A percentile compares a stretch with the other conserved stretches of the same genome.
Conservation (phyloP, 92 coral and sea anemone genomes). For the Galaxea fascicularis region DNA sequence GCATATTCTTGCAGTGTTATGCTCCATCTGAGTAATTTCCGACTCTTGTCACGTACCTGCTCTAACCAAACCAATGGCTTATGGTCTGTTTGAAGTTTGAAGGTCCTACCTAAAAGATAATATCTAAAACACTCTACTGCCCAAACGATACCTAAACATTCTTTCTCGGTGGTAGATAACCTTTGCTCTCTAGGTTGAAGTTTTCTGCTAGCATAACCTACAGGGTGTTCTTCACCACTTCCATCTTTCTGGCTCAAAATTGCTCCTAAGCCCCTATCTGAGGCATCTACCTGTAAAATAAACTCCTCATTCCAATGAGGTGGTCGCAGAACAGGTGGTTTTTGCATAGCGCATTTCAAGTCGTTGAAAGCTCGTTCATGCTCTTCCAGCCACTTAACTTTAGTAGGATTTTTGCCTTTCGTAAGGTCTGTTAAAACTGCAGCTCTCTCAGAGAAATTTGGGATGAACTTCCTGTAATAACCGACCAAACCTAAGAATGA, state of each 20-base stretch:
- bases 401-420: conserved; percentile 34
- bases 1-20: conserved; percentile 30
- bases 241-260: conserved; percentile 19
- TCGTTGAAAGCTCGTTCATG: conserved; percentile 41
- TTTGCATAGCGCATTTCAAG: conserved; percentile 13
- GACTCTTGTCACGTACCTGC: conserved; percentile 56
- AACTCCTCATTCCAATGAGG: conserved; percentile 7
- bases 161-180: conserved; percentile 60
- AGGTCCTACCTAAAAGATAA: conserved; percentile 54
- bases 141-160: conserved; percentile 65
- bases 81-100: neutral
- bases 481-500: conserved; percentile 20
- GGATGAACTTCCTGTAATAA: conserved; percentile 41
- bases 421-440: conserved; percentile 47
- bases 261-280: conserved; percentile 12
- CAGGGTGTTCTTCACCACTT: conserved; percentile 55
- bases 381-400: conserved; percentile 35
- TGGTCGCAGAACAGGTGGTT: neutral
- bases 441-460: conserved; percentile 36
- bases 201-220: conserved; percentile 67
- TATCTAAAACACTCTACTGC: conserved; percentile 46
- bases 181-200: conserved; percentile 58
- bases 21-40: conserved; percentile 69
- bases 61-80: conserved; percentile 63
- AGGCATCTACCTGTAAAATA: neutral